Conservation (phyloP, 2,888 invertebrate genomes). For the Acronicta leporina region DNA sequence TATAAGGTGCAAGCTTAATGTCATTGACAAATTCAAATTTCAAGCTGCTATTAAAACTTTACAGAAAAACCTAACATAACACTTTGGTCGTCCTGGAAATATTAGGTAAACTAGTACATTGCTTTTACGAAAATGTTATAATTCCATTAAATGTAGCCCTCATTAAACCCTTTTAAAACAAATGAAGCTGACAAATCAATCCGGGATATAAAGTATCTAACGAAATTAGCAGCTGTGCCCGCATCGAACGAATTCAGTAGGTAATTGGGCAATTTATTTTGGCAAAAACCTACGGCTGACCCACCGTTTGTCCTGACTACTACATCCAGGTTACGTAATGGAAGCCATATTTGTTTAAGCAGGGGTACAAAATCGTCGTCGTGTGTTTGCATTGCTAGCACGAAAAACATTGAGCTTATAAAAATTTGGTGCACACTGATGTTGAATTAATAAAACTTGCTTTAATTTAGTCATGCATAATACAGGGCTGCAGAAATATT, state of each 20-base stretch:
- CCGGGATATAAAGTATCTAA: constrained; percentile 10
- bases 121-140: neutral
- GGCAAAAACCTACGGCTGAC: constrained; percentile 24
- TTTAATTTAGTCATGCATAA: too few relatives aligned
- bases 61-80: too few relatives aligned
- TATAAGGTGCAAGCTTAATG: too few relatives aligned
- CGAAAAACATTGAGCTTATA: neutral
- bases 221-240: constrained; percentile 37
- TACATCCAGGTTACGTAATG: constrained; percentile 5
- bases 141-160: neutral
- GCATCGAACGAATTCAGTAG: constrained; percentile 20
- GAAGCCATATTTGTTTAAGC: constrained; percentile 12
- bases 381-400: neutral
- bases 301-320: constrained; percentile 15
- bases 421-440: neutral
- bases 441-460: too few relatives aligned
- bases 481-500: too few relatives aligned
- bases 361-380: neutral
- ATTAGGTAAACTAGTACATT: too few relatives aligned
- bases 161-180: neutral
- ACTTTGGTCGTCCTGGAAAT: too few relatives aligned
- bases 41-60: too few relatives aligned
- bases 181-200: constrained; percentile 32
- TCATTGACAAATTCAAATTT: too few relatives aligned
- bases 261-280: constrained; percentile 40